These are phyloP conservation scores for Tachuris rubrigastra DNA, from an alignment of 2,113 vertebrate genomes.

Conservation along the genomic window DNA sequence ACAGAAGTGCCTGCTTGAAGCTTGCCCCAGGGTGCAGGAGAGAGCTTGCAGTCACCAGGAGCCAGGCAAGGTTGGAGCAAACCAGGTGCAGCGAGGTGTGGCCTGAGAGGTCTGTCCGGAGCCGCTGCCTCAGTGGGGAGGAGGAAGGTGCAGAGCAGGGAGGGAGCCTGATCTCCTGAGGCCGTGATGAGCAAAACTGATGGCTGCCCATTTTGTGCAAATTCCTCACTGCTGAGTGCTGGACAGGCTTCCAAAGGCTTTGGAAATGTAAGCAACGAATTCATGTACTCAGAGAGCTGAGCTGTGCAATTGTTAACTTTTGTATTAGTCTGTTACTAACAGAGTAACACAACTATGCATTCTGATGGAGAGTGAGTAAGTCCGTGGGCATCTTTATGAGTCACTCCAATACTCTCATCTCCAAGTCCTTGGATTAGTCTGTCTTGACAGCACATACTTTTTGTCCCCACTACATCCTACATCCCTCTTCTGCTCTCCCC, in stretches of 20 bases:
- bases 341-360: background rate
- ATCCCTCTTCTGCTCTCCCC: background rate
- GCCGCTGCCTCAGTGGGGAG: background rate
- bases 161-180: background rate
- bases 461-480: background rate
- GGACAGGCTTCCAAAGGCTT: background rate
- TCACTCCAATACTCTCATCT: background rate
- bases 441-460: constrained; percentile 8
- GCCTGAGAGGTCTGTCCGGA: background rate
- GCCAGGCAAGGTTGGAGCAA: background rate
- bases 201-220: background rate
- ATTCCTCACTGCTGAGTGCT: background rate
- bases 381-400: background rate
- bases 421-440: background rate
- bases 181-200: background rate
- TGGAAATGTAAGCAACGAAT: background rate
- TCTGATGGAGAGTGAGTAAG: background rate
- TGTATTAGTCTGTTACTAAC: background rate
- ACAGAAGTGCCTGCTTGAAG: background rate
- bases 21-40: background rate
- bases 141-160: background rate
- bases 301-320: background rate
- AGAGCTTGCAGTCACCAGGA: background rate
- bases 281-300: background rate
- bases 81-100: background rate